Evolutionary conservation across 1,140 invertebrate species (phyloP).

Genomic region (Asbolus verrucosus): DNA sequence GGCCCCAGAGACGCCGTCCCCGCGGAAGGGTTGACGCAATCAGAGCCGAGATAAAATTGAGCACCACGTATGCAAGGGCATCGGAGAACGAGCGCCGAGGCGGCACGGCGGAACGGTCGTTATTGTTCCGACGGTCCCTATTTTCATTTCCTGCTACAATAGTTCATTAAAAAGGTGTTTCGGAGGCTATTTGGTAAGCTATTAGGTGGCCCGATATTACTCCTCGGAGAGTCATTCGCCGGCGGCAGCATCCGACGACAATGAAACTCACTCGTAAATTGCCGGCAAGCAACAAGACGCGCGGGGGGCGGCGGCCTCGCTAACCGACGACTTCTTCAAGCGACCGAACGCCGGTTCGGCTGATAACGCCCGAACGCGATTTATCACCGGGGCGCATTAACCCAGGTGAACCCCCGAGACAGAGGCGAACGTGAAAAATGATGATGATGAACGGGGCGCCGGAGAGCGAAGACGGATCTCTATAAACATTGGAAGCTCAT

Average conservation of each 20-base stretch:
- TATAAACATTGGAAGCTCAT: too few relatives aligned
- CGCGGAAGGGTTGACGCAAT: conserved; percentile 55
- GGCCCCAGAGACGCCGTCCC: conserved; percentile 55
- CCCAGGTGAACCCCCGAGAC: conserved; percentile 61
- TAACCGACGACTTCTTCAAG: conserved; percentile 26
- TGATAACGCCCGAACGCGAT: conserved; percentile 54
- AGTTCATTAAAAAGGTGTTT: conserved; percentile 81
- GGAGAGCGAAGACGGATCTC: too few relatives aligned
- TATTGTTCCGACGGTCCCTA: conserved; percentile 65
- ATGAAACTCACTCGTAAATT: conserved; percentile 64
- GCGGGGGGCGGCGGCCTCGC: conserved; percentile 14
- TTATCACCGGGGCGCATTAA: conserved; percentile 64
- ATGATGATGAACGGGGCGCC: conserved; percentile 13
- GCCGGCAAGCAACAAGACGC: conserved; percentile 48
- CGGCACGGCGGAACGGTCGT: conserved; percentile 52
- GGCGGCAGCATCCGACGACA: conserved; percentile 63
- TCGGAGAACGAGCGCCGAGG: conserved; percentile 49
- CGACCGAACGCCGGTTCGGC: background rate
- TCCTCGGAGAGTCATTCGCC: conserved; percentile 72
- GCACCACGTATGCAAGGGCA: conserved; percentile 53
- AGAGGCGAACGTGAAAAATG: conserved; percentile 18
- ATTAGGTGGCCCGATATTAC: conserved; percentile 75
- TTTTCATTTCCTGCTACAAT: conserved; percentile 75
- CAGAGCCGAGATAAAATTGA: conserved; percentile 36
- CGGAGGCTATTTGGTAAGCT: conserved; percentile 74